Evolutionary conservation across 2,797 vertebrate genomes (phyloP).

Genomic region (Enteromius treurensis): DNA sequence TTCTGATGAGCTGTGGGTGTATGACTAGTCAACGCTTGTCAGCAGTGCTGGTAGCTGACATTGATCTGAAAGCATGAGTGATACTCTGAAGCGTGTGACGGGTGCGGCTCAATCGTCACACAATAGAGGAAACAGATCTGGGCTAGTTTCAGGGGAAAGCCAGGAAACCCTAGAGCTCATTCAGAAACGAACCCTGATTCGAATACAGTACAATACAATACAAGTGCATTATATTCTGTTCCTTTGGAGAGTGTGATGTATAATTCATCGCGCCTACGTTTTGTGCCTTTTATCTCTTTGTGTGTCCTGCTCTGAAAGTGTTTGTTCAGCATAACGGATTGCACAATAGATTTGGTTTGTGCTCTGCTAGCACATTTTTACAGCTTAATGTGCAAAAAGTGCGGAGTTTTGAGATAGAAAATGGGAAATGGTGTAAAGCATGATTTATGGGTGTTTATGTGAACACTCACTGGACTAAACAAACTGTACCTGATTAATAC

Average conservation of each 20-base stretch:
- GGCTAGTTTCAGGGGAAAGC: slow-evolving; percentile 3
- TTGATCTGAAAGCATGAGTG: background rate
- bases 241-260: background rate
- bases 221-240: no score
- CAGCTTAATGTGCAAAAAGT: background rate
- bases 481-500: background rate
- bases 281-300: background rate
- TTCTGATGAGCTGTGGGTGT: background rate
- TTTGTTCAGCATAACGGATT: background rate
- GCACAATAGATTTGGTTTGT: background rate
- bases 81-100: slow-evolving; percentile 15
- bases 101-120: background rate
- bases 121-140: slow-evolving; percentile 21
- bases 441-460: background rate
- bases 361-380: slow-evolving; percentile 1
- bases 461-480: background rate
- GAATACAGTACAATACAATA: background rate
- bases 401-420: background rate
- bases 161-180: background rate
- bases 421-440: background rate
- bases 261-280: background rate
- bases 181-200: background rate
- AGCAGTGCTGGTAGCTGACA: background rate
- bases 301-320: background rate
- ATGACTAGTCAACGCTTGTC: background rate